Percentiles rank a stretch among this genome's conserved stretches.
These are phyloP conservation scores for Drusus annulatus DNA, from an alignment of 1,140 invertebrate genomes.

Conservation along the genomic window DNA sequence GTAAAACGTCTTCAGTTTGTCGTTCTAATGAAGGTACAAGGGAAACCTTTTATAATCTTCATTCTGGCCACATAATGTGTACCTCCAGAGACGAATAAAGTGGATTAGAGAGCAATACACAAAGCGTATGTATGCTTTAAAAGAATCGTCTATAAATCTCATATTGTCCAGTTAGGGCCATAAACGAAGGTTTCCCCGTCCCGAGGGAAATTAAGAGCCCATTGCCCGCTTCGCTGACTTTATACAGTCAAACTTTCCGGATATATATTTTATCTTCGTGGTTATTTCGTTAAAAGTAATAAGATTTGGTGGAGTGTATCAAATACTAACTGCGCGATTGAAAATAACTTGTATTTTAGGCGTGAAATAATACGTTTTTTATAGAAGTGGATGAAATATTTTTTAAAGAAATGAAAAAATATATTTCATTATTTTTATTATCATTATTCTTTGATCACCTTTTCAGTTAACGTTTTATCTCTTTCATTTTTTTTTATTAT, in stretches of 20 bases:
- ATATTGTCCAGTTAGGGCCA: constrained; percentile 43
- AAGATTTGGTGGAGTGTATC: too few relatives aligned
- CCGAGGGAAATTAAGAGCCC: constrained; percentile 40
- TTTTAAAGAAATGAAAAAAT: too few relatives aligned
- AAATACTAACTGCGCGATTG: too few relatives aligned
- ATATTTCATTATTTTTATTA: too few relatives aligned
- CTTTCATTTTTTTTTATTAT: too few relatives aligned
- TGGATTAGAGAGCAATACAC: constrained; percentile 25
- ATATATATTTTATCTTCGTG: constrained; percentile 24
- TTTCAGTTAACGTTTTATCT: too few relatives aligned
- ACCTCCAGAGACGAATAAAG: constrained; percentile 23
- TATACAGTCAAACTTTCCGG: constrained; percentile 31
- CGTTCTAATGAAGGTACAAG: neutral
- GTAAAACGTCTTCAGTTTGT: neutral
- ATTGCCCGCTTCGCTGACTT: constrained; percentile 28
- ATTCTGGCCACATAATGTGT: constrained; percentile 5
- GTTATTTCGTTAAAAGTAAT: too few relatives aligned
- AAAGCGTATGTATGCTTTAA: constrained; percentile 29
- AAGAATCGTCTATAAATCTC: constrained; percentile 36
- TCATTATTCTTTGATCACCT: too few relatives aligned
- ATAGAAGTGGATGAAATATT: too few relatives aligned
- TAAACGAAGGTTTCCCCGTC: constrained; percentile 36
- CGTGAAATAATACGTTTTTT: too few relatives aligned
- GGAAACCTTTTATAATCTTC: constrained; percentile 27
- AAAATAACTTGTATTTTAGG: too few relatives aligned